A percentile compares a stretch with the other conserved stretches of the same genome.
These are phyloP conservation scores for Unio pictorum DNA, from an alignment of 2,888 invertebrate genomes.

Conservation along the genomic window DNA sequence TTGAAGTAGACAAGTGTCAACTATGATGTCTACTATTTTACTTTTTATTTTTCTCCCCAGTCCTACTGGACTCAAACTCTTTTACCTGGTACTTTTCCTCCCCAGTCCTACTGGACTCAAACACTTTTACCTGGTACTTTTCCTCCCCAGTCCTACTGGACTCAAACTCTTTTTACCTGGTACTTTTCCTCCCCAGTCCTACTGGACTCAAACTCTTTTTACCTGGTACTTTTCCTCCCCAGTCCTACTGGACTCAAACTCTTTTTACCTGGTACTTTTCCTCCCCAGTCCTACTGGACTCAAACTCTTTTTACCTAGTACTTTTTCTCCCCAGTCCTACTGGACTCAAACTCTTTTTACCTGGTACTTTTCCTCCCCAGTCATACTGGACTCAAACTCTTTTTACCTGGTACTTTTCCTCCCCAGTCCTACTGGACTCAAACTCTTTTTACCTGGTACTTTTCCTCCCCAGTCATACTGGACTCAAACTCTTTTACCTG, in stretches of 20 bases:
- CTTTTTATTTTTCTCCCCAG: slow-evolving; percentile 91
- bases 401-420: slow-evolving; percentile 89
- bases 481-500: slow-evolving; percentile 86
- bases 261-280: slow-evolving; percentile 75
- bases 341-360: slow-evolving; percentile 83
- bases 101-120: no score
- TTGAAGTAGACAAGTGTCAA: no score
- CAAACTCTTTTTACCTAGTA: slow-evolving; percentile 79
- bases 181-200: slow-evolving; percentile 89
- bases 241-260: slow-evolving; percentile 87
- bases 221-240: slow-evolving; percentile 92
- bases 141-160: slow-evolving; percentile 84
- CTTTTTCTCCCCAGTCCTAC: slow-evolving; percentile 87
- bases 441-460: slow-evolving; percentile 80
- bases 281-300: slow-evolving; percentile 84
- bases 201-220: slow-evolving; percentile 82
- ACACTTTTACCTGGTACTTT: slow-evolving; percentile 83
- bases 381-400: no score
- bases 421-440: slow-evolving; percentile 80
- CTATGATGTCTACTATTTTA: slow-evolving; percentile 65
- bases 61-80: slow-evolving; percentile 88
- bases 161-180: slow-evolving; percentile 76
- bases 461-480: slow-evolving; percentile 86
- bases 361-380: no score
- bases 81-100: no score